These are phyloP conservation scores for Epinotia demarniana DNA, from an alignment of 2,888 invertebrate species.

Conservation along the genomic window DNA sequence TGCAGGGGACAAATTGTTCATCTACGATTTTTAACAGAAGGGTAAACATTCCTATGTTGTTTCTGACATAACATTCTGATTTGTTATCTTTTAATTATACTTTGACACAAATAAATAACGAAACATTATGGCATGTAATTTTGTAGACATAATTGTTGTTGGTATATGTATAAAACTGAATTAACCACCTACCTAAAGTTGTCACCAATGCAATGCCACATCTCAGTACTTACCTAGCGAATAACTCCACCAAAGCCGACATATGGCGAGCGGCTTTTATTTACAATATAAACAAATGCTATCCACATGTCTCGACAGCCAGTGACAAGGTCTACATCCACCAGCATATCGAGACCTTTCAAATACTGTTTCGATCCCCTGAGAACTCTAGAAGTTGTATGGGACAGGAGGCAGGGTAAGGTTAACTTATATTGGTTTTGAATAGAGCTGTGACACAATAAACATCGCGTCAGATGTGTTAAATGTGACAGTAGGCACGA, in stretches of 20 bases:
- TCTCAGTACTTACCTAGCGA: conserved; percentile 2
- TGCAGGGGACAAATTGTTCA: too few species aligned
- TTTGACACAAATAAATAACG: too few species aligned
- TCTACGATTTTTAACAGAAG: too few species aligned
- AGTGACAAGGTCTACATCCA: conserved; percentile 26
- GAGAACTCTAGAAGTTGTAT: background rate
- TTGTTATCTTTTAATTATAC: too few species aligned
- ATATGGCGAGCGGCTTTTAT: conserved; percentile 27
- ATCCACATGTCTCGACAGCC: conserved; percentile 33
- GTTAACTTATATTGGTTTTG: background rate
- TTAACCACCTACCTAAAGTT: conserved; percentile 8
- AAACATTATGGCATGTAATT: background rate
- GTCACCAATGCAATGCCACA: conserved; percentile 20
- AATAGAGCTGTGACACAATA: conserved; percentile 26
- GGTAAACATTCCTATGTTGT: too few species aligned
- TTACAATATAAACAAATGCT: conserved; percentile 36
- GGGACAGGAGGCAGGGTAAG: background rate
- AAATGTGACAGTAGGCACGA: conserved; percentile 31
- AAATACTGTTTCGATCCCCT: background rate
- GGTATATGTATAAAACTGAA: background rate
- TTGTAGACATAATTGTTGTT: background rate
- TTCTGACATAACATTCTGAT: too few species aligned
- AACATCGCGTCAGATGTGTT: conserved; percentile 26
- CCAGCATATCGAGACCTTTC: conserved; percentile 17
- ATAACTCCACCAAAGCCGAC: conserved; percentile 2